Evolutionary conservation across 2,888 invertebrate species (phyloP).

Genomic region (Seira musarum): DNA sequence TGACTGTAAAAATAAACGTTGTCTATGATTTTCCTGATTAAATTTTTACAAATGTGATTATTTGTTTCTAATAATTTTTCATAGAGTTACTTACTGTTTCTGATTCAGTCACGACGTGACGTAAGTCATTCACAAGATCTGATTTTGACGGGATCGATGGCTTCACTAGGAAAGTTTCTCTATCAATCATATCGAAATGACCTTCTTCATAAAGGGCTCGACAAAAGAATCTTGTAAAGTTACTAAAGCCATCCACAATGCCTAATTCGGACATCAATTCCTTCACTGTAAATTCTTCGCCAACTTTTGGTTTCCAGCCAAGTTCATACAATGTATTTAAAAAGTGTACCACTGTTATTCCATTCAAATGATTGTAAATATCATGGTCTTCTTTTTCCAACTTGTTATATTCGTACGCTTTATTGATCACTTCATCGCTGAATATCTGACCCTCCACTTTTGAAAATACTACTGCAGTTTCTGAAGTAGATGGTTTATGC

Average conservation of each 20-base stretch:
- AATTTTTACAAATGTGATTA: not conserved
- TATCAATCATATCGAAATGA: not conserved
- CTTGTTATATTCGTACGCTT: not conserved
- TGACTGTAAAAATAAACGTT: not conserved
- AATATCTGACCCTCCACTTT: not conserved
- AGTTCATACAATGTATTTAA: slow-evolving; percentile 1
- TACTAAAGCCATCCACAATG: not conserved
- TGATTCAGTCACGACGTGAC: not conserved
- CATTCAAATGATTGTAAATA: not conserved
- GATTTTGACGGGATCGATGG: not conserved
- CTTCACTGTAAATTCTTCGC: not conserved
- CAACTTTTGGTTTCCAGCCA: slow-evolving; percentile 19
- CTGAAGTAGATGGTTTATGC: not conserved
- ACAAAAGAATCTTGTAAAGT: not conserved
- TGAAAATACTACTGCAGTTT: not conserved
- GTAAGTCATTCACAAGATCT: not conserved
- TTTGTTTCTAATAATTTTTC: slow-evolving; percentile 24
- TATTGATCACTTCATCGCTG: slow-evolving; percentile 2
- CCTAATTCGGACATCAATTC: not conserved
- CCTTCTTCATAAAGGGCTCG: not conserved
- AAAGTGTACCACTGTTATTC: not conserved
- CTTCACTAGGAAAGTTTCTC: not conserved
- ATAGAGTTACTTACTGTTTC: not conserved
- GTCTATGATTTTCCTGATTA: not conserved
- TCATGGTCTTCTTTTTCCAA: not conserved